Conservation (phyloP, 2,888 invertebrate genomes). For the Oscheius sp. region DNA sequence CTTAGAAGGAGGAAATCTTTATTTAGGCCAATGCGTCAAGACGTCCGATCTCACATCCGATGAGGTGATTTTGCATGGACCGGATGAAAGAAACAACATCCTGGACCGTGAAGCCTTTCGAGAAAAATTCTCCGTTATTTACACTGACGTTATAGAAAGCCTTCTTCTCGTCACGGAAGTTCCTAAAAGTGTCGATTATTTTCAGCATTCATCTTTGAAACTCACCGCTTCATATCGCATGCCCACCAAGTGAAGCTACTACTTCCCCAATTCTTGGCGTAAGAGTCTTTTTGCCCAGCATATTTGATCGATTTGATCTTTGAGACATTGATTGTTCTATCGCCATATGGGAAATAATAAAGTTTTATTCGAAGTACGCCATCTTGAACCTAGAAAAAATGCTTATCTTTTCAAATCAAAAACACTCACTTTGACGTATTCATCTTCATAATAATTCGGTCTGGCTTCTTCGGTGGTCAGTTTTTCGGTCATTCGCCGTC, state of each 20-base stretch:
- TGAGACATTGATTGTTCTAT: neutral
- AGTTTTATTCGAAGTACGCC: constrained; percentile 4
- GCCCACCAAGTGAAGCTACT: constrained; percentile 24
- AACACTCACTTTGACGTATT: constrained; percentile 17
- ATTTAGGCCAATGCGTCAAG: constrained; percentile 20
- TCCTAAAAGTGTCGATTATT: neutral
- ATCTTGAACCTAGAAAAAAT: constrained; percentile 15
- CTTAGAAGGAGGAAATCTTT: neutral
- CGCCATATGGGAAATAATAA: constrained; percentile 21
- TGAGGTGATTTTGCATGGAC: constrained; percentile 5
- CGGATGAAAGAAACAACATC: constrained; percentile 15
- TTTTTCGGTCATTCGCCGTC: constrained; percentile 7
- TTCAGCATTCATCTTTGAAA: neutral
- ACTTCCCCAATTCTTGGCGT: constrained; percentile 23
- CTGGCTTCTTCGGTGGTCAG: neutral
- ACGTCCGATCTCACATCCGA: constrained; percentile 23
- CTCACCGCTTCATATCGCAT: constrained; percentile 23
- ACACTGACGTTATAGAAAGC: constrained; percentile 15
- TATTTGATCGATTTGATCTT: constrained; percentile 12
- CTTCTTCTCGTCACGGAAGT: constrained; percentile 10
- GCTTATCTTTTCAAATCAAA: neutral
- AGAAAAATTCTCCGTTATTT: constrained; percentile 18
- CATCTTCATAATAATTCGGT: constrained; percentile 6
- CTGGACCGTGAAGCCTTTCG: constrained; percentile 23
- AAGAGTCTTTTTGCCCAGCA: neutral